phyloP scores from a whole-genome alignment of 2,797 vertebrate genomes.

The Naso thynnoides region DNA sequence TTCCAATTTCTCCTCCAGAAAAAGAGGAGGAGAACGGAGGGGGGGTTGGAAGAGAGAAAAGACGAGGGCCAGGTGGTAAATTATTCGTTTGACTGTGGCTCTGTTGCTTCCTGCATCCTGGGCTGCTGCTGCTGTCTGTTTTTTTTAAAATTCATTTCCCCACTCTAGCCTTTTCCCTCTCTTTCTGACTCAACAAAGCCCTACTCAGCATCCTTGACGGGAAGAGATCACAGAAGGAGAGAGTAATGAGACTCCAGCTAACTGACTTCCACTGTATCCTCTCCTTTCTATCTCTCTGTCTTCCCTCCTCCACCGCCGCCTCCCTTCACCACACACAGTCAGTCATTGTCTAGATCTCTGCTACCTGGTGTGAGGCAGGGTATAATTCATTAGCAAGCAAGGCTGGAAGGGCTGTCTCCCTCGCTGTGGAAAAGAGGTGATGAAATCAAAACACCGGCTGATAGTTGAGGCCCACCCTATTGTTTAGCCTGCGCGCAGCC shows the following conservation, averaged over 20 bases:
- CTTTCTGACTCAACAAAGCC: conserved; percentile 76
- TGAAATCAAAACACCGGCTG: conserved; percentile 71
- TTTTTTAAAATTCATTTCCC: conserved; percentile 35
- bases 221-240: conserved; percentile 76
- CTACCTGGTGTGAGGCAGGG: conserved; percentile 77
- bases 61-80: conserved; percentile 56
- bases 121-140: conserved; percentile 28
- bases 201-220: conserved; percentile 78
- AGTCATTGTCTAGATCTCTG: conserved; percentile 76
- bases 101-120: conserved; percentile 48
- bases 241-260: conserved; percentile 75
- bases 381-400: conserved; percentile 83
- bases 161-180: conserved; percentile 29
- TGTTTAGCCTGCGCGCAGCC: conserved; percentile 17
- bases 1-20: conserved; percentile 67
- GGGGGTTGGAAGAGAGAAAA: conserved; percentile 35
- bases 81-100: conserved; percentile 62
- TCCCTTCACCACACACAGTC: conserved; percentile 68
- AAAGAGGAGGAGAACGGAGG: conserved; percentile 5
- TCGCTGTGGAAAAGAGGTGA: conserved; percentile 54
- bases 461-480: conserved; percentile 44
- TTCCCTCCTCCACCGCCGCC: conserved; percentile 7
- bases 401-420: conserved; percentile 65
- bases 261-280: conserved; percentile 69
- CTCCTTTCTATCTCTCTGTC: conserved; percentile 44